These are phyloP conservation scores for Brenthis daphne DNA, from an alignment of 2,888 invertebrate genomes.

Conservation along the genomic window DNA sequence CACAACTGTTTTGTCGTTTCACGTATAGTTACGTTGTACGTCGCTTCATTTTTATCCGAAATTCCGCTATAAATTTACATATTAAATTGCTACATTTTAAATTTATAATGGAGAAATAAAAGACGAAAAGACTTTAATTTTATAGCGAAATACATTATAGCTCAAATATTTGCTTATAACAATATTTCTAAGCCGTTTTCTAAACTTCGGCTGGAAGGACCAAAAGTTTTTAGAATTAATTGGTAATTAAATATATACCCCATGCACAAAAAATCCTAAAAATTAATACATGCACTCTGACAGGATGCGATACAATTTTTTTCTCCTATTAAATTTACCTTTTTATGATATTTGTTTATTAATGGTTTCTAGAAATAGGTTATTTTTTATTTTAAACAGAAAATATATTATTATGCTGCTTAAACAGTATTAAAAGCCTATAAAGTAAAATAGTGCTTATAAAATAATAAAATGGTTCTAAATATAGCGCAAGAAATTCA, in stretches of 20 bases:
- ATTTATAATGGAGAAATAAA: no score
- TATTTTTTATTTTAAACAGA: no score
- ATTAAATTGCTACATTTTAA: not conserved
- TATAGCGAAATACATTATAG: slow-evolving; percentile 19
- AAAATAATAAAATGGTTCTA: no score
- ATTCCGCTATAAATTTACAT: slow-evolving; percentile 24
- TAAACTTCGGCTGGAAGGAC: slow-evolving; percentile 18
- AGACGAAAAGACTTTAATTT: slow-evolving; percentile 1
- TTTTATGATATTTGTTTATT: no score
- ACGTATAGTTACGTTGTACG: slow-evolving; percentile 28
- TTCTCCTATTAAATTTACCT: no score
- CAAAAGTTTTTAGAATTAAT: slow-evolving; percentile 15
- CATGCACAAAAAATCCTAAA: not conserved
- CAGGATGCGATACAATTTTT: no score
- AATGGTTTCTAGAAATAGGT: no score
- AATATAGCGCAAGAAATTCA: no score
- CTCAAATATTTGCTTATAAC: slow-evolving; percentile 15
- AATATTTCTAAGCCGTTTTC: not conserved
- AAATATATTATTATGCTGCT: no score
- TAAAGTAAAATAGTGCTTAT: no score
- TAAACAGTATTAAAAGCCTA: no score
- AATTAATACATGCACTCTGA: no score
- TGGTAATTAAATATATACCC: not conserved
- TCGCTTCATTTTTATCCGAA: slow-evolving; percentile 20
- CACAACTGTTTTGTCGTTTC: slow-evolving; percentile 37